Evolutionary conservation across 1,140 invertebrate species (phyloP).

Genomic region (Rhagoletis zephyria): DNA sequence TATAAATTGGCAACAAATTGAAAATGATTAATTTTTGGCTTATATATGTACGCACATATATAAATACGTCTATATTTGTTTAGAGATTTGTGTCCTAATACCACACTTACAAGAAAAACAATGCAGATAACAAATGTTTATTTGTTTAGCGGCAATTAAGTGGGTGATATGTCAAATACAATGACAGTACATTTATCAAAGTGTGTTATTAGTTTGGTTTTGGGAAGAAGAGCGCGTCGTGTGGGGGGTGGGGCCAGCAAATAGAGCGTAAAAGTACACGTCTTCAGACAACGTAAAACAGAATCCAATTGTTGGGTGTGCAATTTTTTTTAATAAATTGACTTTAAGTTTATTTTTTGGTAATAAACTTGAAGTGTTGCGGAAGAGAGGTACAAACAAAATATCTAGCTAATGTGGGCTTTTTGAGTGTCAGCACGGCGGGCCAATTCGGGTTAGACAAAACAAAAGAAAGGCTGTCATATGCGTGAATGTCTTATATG

Average conservation of each 20-base stretch:
- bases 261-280: no score
- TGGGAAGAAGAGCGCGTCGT: no score
- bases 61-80: neutral
- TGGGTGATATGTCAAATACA: neutral
- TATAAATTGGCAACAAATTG: constrained; percentile 2
- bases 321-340: no score
- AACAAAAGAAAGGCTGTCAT: neutral
- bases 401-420: no score
- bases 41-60: neutral
- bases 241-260: no score
- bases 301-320: no score
- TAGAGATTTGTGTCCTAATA: constrained; percentile 17
- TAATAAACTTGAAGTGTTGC: no score
- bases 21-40: neutral
- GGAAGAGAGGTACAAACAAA: no score
- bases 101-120: neutral
- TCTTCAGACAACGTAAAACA: no score
- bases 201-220: neutral
- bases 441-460: neutral
- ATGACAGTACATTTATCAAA: neutral
- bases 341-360: no score
- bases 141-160: neutral
- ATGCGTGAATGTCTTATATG: neutral
- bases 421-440: neutral
- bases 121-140: neutral